Conservation (phyloP, 2,888 invertebrate species). For the Hypena proboscidalis region DNA sequence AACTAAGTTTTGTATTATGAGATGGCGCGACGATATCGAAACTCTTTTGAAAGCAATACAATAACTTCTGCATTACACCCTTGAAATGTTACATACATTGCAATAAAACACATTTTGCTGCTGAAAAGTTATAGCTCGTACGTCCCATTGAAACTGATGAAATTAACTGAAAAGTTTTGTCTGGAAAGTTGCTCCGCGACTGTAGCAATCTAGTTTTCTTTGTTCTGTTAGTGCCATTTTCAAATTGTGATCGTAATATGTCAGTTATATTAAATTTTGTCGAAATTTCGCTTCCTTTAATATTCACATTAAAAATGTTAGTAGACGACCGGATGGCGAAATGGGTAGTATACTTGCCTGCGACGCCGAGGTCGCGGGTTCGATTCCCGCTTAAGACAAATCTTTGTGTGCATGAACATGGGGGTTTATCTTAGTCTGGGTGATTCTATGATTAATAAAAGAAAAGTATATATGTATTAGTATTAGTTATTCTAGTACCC, state of each 20-base stretch:
- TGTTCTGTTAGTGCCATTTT: slow-evolving; percentile 5
- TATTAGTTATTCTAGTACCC: too few species aligned
- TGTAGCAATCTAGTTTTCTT: slow-evolving; percentile 16
- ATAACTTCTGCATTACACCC: slow-evolving; percentile 32
- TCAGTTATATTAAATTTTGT: too few species aligned
- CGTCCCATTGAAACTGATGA: slow-evolving; percentile 18
- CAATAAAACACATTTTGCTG: slow-evolving; percentile 21
- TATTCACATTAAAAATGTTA: too few species aligned
- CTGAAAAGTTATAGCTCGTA: slow-evolving; percentile 21
- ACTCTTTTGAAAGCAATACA: slow-evolving; percentile 36
- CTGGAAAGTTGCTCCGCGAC: slow-evolving; percentile 20
- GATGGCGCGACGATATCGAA: slow-evolving; percentile 16
- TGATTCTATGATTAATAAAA: too few species aligned
- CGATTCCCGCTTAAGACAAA: too few species aligned
- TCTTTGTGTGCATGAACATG: too few species aligned
- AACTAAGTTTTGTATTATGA: slow-evolving; percentile 23
- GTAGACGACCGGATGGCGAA: too few species aligned
- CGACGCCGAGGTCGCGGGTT: too few species aligned
- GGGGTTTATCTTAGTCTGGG: too few species aligned
- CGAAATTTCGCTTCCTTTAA: too few species aligned
- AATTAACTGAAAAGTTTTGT: slow-evolving; percentile 1
- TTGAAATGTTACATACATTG: slow-evolving; percentile 13
- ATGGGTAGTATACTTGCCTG: too few species aligned
- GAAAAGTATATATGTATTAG: too few species aligned
- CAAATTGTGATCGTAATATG: neutral